Percentiles rank a stretch among this genome's conserved stretches.
Conservation (phyloP, 2,113 vertebrate species). For the Nothobranchius furzeri region DNA sequence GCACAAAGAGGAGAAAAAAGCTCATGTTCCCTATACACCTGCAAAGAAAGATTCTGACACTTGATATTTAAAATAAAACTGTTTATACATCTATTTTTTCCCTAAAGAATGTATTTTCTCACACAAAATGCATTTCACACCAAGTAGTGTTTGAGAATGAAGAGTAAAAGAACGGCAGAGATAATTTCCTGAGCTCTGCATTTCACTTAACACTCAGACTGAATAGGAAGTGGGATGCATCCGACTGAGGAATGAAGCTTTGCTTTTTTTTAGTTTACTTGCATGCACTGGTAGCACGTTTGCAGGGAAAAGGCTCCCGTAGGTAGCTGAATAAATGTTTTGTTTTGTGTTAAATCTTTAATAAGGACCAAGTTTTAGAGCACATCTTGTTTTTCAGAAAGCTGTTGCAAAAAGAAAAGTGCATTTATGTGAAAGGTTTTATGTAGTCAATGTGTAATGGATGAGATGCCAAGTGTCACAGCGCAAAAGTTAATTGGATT, state of each 20-base stretch:
- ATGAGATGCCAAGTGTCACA: conserved; percentile 15
- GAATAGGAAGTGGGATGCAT: conserved; percentile 59
- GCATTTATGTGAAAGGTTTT: background rate
- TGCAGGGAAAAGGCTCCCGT: conserved; percentile 27
- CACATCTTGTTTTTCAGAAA: background rate
- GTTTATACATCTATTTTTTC: background rate
- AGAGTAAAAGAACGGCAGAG: conserved; percentile 25
- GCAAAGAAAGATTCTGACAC: background rate
- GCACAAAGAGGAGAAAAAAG: background rate
- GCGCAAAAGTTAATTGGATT: background rate
- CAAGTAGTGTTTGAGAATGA: conserved; percentile 28
- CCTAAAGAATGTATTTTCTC: conserved; percentile 7
- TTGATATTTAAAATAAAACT: conserved; percentile 2
- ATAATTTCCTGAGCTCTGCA: conserved; percentile 49
- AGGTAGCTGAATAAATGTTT: conserved; percentile 29
- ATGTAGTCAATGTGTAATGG: background rate
- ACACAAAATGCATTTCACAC: conserved; percentile 14
- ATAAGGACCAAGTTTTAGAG: background rate
- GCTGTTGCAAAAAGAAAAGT: background rate
- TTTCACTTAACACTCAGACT: conserved; percentile 30
- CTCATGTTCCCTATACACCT: background rate
- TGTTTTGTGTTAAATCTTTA: background rate
- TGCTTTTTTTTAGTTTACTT: conserved; percentile 39
- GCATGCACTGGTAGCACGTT: conserved; percentile 36
- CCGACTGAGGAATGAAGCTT: conserved; percentile 45